phyloP scores from a whole-genome alignment of 1,140 invertebrate species.

The Pseudobourletiella spinata region DNA sequence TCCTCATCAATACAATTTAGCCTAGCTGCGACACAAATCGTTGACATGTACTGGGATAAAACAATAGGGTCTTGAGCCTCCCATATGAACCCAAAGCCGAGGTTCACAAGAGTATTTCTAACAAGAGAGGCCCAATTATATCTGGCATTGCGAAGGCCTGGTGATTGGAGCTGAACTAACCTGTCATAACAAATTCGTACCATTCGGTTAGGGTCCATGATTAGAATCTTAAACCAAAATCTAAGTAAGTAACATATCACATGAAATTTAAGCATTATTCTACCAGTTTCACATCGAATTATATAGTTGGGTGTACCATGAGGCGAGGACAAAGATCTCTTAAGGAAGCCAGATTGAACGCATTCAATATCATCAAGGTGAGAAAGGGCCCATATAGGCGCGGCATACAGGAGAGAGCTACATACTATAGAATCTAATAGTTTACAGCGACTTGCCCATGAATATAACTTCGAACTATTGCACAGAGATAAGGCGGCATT shows the following conservation, averaged over 20 bases:
- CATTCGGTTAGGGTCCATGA: background rate
- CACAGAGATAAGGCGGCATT: background rate
- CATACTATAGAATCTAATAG: constrained; percentile 1
- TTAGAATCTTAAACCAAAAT: background rate
- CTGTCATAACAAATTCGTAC: background rate
- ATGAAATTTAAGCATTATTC: background rate
- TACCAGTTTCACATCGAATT: background rate
- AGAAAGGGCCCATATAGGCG: constrained; percentile 4
- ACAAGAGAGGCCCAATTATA: background rate
- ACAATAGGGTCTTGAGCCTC: background rate
- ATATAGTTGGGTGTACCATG: background rate
- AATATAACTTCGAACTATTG: background rate
- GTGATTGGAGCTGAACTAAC: background rate
- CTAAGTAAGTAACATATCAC: background rate
- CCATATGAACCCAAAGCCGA: background rate
- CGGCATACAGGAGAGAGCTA: background rate
- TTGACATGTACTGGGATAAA: background rate
- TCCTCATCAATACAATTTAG: background rate
- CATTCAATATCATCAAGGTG: constrained; percentile 8
- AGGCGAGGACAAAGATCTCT: background rate
- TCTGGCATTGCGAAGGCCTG: background rate
- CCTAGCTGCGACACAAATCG: background rate
- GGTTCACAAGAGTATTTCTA: background rate
- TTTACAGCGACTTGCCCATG: background rate
- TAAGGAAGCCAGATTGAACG: constrained; percentile 1